These are phyloP conservation scores for Alces alces DNA, from an alignment of 2,113 vertebrate species.

Conservation along the genomic window DNA sequence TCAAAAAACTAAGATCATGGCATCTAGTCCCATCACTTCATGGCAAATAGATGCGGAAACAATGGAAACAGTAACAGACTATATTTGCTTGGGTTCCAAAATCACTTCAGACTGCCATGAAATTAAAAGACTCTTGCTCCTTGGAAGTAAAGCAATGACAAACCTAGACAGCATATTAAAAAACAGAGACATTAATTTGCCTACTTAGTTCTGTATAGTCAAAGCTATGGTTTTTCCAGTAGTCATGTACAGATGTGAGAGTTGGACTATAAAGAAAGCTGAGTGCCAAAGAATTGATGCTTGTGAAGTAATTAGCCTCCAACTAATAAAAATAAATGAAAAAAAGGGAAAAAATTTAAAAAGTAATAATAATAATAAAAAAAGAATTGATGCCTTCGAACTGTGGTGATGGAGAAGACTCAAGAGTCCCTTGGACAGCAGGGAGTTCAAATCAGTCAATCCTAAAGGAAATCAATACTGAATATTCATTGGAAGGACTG, in stretches of 20 bases:
- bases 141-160: not conserved
- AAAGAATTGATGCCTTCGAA: rapidly evolving
- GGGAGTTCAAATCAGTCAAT: not conserved
- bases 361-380: too few species aligned
- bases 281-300: not conserved
- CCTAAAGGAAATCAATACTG: not conserved
- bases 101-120: not conserved
- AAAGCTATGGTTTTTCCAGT: not conserved
- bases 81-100: not conserved
- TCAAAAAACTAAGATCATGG: not conserved
- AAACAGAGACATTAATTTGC: not conserved
- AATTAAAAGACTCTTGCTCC: not conserved
- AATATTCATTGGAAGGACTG: not conserved
- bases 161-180: not conserved
- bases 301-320: too few species aligned
- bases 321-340: too few species aligned
- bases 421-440: not conserved
- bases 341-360: too few species aligned
- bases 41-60: not conserved
- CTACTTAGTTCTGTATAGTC: not conserved
- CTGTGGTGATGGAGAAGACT: not conserved
- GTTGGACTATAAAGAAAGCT: not conserved
- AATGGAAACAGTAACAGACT: not conserved
- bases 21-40: not conserved
- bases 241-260: not conserved